Base-by-base conservation (phyloP, 2,888 invertebrate genomes). In the Buathra laborator region DNA sequence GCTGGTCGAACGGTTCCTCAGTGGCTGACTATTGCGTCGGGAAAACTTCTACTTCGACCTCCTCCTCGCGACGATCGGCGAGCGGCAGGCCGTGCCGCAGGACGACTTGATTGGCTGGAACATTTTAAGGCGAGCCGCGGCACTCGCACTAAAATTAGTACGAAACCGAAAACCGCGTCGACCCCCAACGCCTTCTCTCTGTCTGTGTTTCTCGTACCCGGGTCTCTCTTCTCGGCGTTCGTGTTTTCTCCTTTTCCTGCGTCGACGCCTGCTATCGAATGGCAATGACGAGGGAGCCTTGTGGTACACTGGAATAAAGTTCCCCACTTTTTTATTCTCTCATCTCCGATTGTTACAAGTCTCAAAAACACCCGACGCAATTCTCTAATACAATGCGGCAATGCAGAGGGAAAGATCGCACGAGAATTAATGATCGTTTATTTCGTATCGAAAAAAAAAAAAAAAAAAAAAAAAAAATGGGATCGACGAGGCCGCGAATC, bases 71-170 rank as follows among this genome's bases (percentile, higher is more conserved):
- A 81, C 77, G 81, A 81, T 70, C 37, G 74, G 68, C 80, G 84
- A 82, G 66, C 71, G 72, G 64, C 79, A 82, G 79, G 72, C 83
- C 59, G 72, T 56, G 78, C 70, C 78, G 77, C 81, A 87, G 86
- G 83, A 87, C 70, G 81, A 85, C 82, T 81, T 86, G 88, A 88
- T 88, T 88, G 88, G 88, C 88, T 88, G 88, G 88, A 88, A 88
- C 87, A 83, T 80, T 88, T 88, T 88, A 86, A 83, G 88, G 86
- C 83, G 85, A 84, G 72, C 77, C 75, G 68, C 81, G 80, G 71
- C 82, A 76, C 83, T 83, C 84, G 82, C 81, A 83, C 87, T 86
- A 87, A 89, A 89, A 89, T 87, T 87, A 88, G 87, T 86, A 86
- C 81, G 88, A 87, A 87, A 87, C 86, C 87, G 87, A 87, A 88